Evolutionary conservation across 2,113 vertebrate species (phyloP).

Genomic region (Megalops atlanticus): DNA sequence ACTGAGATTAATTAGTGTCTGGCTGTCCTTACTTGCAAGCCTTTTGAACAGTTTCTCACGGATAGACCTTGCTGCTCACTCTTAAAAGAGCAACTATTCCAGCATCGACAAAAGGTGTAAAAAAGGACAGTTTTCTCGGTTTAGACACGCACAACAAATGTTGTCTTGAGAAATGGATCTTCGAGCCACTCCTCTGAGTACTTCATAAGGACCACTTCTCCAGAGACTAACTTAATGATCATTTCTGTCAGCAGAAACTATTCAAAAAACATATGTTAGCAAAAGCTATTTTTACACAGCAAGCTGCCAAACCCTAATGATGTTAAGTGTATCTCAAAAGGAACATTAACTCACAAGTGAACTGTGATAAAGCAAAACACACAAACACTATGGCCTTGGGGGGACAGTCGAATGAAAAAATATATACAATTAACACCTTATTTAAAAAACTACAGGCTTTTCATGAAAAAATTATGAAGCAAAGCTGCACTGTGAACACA

Average conservation of each 20-base stretch:
- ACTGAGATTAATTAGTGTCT: too few species aligned
- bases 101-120: background rate
- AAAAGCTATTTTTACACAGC: too few species aligned
- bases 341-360: too few species aligned
- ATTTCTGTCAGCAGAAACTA: too few species aligned
- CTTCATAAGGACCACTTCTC: background rate
- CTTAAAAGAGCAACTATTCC: background rate
- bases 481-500: constrained; percentile 63
- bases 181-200: constrained; percentile 1
- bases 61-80: background rate
- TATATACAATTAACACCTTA: background rate
- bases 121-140: background rate
- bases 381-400: background rate
- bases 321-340: too few species aligned
- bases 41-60: too few species aligned
- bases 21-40: too few species aligned
- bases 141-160: background rate
- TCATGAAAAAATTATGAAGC: background rate
- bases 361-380: too few species aligned
- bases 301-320: too few species aligned
- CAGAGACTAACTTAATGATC: too few species aligned
- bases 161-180: background rate
- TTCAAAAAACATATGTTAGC: too few species aligned
- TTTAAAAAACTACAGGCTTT: background rate
- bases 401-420: background rate